A percentile compares a stretch with the other conserved stretches of the same genome.
phyloP scores from a whole-genome alignment of 2,888 invertebrate species.

The Dicyrtoma fusca region DNA sequence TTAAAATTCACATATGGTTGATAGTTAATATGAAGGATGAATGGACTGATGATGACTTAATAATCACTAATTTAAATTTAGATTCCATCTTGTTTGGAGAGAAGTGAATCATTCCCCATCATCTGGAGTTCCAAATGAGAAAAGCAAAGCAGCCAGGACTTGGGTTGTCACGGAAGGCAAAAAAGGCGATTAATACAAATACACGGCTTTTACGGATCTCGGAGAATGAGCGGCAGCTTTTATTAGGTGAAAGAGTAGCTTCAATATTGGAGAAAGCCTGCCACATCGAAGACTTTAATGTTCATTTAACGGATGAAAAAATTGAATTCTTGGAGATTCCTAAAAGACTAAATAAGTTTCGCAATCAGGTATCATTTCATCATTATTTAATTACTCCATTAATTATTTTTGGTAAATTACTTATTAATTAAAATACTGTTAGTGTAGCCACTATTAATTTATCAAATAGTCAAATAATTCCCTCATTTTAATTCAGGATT shows the following conservation, averaged over 20 bases:
- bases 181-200: slow-evolving; percentile 23
- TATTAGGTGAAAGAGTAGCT: slow-evolving; percentile 44
- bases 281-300: slow-evolving; percentile 12
- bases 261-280: slow-evolving; percentile 42
- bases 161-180: slow-evolving; percentile 25
- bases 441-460: neutral
- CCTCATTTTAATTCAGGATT: slow-evolving; percentile 36
- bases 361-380: slow-evolving; percentile 34
- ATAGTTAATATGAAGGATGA: too few relatives aligned
- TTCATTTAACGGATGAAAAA: slow-evolving; percentile 39
- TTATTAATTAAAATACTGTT: neutral
- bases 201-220: slow-evolving; percentile 30
- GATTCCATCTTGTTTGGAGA: too few relatives aligned
- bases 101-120: too few relatives aligned
- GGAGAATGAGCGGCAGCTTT: slow-evolving; percentile 36
- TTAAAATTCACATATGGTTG: too few relatives aligned
- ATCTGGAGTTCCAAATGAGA: too few relatives aligned
- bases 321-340: slow-evolving; percentile 30
- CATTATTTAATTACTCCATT: neutral
- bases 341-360: slow-evolving; percentile 33
- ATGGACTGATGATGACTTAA: too few relatives aligned
- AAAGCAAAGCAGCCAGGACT: too few relatives aligned
- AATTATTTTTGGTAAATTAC: neutral
- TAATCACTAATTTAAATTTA: too few relatives aligned
- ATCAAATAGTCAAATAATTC: neutral